phyloP scores from a whole-genome alignment of 1,140 invertebrate genomes.

The Ganaspis sp. region DNA sequence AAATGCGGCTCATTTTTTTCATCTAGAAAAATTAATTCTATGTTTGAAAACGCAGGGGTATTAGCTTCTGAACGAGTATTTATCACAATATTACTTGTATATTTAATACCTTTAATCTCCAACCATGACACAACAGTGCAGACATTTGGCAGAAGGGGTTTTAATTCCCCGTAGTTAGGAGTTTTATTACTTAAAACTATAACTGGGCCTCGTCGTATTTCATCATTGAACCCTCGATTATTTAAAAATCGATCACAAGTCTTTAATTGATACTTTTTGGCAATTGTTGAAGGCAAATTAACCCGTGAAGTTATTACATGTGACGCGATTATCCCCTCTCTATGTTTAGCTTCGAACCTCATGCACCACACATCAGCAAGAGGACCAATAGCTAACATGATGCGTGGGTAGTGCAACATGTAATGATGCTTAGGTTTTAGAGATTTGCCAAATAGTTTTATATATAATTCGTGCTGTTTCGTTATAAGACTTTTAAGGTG shows the following conservation, averaged over 20 bases:
- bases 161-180: too few relatives aligned
- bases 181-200: neutral
- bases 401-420: conserved; percentile 34
- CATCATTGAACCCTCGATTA: conserved; percentile 12
- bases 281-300: conserved; percentile 35
- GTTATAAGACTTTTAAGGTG: conserved; percentile 35
- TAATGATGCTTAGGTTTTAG: conserved; percentile 45
- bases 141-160: too few relatives aligned
- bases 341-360: conserved; percentile 45
- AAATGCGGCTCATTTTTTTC: too few relatives aligned
- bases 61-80: too few relatives aligned
- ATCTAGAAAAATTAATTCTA: too few relatives aligned
- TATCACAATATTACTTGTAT: too few relatives aligned
- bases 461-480: conserved; percentile 40
- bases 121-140: too few relatives aligned
- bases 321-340: conserved; percentile 33
- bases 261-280: conserved; percentile 36
- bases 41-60: too few relatives aligned
- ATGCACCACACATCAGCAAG: conserved; percentile 40
- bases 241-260: conserved; percentile 19
- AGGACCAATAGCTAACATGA: conserved; percentile 35
- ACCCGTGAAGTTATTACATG: conserved; percentile 35
- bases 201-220: neutral
- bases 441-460: conserved; percentile 37
- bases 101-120: too few relatives aligned